A percentile compares a stretch with the other conserved stretches of the same genome.
These are phyloP conservation scores for Agrotis segetum DNA, from an alignment of 2,888 invertebrate genomes.

Conservation along the genomic window DNA sequence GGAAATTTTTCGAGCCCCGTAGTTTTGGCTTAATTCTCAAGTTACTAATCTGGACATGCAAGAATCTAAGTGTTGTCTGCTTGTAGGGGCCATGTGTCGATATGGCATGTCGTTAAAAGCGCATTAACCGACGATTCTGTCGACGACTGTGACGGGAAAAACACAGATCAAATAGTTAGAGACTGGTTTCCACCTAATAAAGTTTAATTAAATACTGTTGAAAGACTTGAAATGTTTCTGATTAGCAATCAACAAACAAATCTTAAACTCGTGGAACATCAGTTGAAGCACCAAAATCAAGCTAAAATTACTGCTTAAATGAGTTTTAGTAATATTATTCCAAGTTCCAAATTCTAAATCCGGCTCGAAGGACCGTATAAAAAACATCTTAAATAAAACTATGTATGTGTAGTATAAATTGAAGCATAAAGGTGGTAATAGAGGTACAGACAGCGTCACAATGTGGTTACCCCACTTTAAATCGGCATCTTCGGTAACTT, in stretches of 20 bases:
- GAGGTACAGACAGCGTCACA: too few species aligned
- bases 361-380: too few species aligned
- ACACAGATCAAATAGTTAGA: conserved; percentile 42
- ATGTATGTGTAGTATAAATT: too few species aligned
- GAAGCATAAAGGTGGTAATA: too few species aligned
- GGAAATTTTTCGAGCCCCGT: too few species aligned
- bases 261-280: background rate
- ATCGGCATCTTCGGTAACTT: too few species aligned
- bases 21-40: too few species aligned
- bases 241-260: conserved; percentile 2
- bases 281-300: background rate
- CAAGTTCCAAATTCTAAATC: too few species aligned
- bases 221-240: background rate
- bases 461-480: too few species aligned
- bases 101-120: conserved; percentile 80
- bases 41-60: too few species aligned
- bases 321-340: too few species aligned
- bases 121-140: conserved; percentile 78
- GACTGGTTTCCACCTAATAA: conserved; percentile 8
- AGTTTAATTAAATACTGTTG: background rate
- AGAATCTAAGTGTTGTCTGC: conserved; percentile 57
- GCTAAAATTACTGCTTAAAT: background rate
- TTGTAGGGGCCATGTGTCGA: conserved; percentile 72
- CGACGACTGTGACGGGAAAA: conserved; percentile 53
- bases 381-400: too few species aligned